These are phyloP conservation scores for Brachionus manjavacas DNA, from an alignment of 1,140 invertebrate species.

Conservation along the genomic window DNA sequence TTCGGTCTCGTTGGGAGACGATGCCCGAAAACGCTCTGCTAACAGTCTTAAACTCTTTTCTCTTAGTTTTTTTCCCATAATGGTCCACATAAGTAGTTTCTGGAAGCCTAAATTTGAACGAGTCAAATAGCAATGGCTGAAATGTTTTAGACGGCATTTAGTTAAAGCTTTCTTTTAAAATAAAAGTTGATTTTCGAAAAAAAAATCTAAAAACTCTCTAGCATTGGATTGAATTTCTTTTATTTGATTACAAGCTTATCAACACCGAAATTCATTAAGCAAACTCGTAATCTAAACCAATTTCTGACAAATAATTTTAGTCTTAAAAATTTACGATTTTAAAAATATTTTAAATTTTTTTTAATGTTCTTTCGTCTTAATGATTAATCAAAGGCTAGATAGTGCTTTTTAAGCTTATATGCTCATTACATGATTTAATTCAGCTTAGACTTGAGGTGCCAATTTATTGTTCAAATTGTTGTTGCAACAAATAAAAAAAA, in stretches of 20 bases:
- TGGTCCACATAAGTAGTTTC: constrained; percentile 36
- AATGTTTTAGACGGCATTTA: constrained; percentile 41
- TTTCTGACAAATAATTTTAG: not conserved
- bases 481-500: constrained; percentile 13
- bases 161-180: not conserved
- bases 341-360: not conserved
- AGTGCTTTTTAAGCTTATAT: not conserved
- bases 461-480: not conserved
- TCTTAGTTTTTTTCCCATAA: constrained; percentile 22
- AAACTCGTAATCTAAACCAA: not conserved
- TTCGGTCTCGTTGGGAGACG: not conserved
- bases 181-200: not conserved
- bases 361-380: not conserved
- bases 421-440: constrained; percentile 18
- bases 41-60: constrained; percentile 18
- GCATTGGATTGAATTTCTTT: constrained; percentile 10
- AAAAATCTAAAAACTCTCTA: constrained; percentile 4
- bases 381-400: not conserved
- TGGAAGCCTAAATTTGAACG: not conserved
- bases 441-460: not conserved
- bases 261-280: constrained; percentile 6
- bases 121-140: constrained; percentile 33
- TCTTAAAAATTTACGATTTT: not conserved
- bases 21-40: not conserved
- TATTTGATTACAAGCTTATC: constrained; percentile 16